Evolutionary conservation across 2,888 invertebrate species (phyloP), one percentile per base, ranked within the genome.

Genomic region (Calliphora vomitoria): DNA sequence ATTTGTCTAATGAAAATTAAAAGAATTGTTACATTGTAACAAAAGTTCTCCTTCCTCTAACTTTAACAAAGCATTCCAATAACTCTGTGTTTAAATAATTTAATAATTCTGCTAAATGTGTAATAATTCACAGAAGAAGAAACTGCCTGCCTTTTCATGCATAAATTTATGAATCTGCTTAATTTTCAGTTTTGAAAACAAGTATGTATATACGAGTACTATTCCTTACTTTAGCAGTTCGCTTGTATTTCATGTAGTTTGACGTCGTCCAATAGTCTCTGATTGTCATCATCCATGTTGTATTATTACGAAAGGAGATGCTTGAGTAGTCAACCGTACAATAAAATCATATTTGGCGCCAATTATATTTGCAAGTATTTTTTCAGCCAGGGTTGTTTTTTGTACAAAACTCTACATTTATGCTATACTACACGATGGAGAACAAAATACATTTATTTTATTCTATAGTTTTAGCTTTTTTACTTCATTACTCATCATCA

Each of bases 331-430:
- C 81, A 81, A 80, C 69, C 64, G 64, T 78, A 41, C 47, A 81
- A 91, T 91, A 92, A 92, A 91, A 91, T 92, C 90, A 92, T 92
- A 91, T 92, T 93, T 90, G 92, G 91, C 93, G 93, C 93, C 93
- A 93, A 90, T 66, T 80, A 75, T 72, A 86, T 75, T 69, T 68
- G 50, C 47, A 66, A 68, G 50, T 41, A 8, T 47, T 31, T 58
- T 11, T 58, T 25, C 13, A 8, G 25, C 4, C 20, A 55, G 55
- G 47, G 66, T 68, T 53, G 66, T 15, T 58, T 44, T 71, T 38
- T 10, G 4, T 55, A 20, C 35, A 53, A 60, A 44, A 47, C 18
- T 41, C 25, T 38, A 38, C 25, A 55, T 58, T 20, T 15, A 13
- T 55, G 20, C 38, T 20, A 6, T 13, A 44, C 4, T 79, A 31